These are phyloP conservation scores for Julus scanicus DNA, from an alignment of 2,888 invertebrate genomes.

Conservation along the genomic window DNA sequence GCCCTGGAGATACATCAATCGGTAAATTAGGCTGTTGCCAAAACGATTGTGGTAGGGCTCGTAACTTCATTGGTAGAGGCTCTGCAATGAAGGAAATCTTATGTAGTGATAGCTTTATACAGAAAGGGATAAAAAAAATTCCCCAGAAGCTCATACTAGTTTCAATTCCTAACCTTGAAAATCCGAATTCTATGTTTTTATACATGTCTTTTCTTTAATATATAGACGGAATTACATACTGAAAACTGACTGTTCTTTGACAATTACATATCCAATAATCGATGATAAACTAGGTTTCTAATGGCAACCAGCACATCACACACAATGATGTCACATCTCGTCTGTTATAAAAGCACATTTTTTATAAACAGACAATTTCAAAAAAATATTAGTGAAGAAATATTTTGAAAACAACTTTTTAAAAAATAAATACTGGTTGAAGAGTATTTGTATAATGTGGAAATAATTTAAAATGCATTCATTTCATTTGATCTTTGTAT, in stretches of 20 bases:
- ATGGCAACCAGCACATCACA: conserved; percentile 32
- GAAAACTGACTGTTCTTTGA: background rate
- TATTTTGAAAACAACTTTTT: too few relatives aligned
- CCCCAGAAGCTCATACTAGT: background rate
- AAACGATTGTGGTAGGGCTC: conserved; percentile 70
- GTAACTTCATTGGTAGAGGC: conserved; percentile 69
- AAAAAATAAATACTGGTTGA: too few relatives aligned
- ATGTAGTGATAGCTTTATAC: background rate
- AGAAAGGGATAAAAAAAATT: background rate
- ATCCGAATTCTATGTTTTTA: background rate
- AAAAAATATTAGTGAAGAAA: background rate
- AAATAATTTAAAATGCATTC: too few relatives aligned
- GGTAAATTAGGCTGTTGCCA: conserved; percentile 71
- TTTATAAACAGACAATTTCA: background rate
- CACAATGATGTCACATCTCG: background rate
- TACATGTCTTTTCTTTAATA: background rate
- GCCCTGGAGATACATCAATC: conserved; percentile 67
- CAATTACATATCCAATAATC: conserved; percentile 33
- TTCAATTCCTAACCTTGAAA: background rate
- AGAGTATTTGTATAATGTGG: too few relatives aligned
- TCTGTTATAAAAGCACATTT: background rate
- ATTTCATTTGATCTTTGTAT: too few relatives aligned
- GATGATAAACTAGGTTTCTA: conserved; percentile 36
- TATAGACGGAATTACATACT: background rate
- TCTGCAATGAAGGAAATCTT: conserved; percentile 63